Base-by-base conservation (phyloP, 1,140 invertebrate genomes). In the Macrosteles quadrilineatus region DNA sequence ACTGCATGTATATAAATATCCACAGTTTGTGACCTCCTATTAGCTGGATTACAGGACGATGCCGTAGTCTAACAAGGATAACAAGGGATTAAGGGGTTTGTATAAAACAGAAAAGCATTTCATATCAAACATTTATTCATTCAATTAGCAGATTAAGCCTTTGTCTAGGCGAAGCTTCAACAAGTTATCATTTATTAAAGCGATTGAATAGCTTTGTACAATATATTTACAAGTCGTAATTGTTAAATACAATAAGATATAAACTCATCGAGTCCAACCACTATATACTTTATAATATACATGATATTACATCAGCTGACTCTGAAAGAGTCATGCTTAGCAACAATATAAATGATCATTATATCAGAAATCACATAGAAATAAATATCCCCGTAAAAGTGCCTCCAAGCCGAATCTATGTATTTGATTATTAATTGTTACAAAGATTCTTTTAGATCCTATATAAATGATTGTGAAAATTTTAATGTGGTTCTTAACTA, bases 211-310 rank as follows among this genome's bases (percentile, higher is more conserved):
- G n/a, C 47, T 50, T 50, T 50, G 6, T 50, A 50, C 47, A 50
- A 23, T 6, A 50, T 50, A 23, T 50, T 50, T 23, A 50, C 17
- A 50, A 23, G 47, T 50, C 47, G 17, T 19, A 3, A n/a, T 50
- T 50, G 47, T 50, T 50, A 50, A 50, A 50, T 50, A 50, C 47
- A 50, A 19, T 6, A 50, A 23, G 17, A 6, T 11, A 19, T n/a
- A 23, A 19, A 50, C 47, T 19, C 21, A 23, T 50, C 47, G 17
- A 50, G 21, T 50, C 47, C 47, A 50, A 50, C 47, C 4, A 50
- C 47, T 50, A 50, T 50, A 50, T 50, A 50, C 47, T 50, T 50
- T 50, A 50, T 50, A 50, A 50, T 50, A 50, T 50, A 50, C 47
- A 50, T 50, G 47, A 50, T 50, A 50, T 50, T 50, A 50, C 47